These are phyloP conservation scores for Aphyosemion australe DNA, from an alignment of 2,113 vertebrate genomes.

Conservation along the genomic window DNA sequence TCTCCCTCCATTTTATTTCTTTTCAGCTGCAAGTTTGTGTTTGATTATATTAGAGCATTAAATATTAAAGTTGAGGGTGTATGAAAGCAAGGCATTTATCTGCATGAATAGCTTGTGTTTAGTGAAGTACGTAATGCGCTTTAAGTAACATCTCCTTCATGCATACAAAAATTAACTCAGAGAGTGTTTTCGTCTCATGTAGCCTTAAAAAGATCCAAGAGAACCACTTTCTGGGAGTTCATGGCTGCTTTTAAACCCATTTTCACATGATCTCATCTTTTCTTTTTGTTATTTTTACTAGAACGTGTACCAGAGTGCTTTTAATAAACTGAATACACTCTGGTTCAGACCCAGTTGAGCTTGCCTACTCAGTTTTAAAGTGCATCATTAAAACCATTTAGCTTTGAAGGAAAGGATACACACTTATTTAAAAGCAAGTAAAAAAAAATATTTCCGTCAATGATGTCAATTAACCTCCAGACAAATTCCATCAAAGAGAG, in stretches of 20 bases:
- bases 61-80: constrained; percentile 79
- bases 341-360: background rate
- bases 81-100: constrained; percentile 81
- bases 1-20: constrained; percentile 16
- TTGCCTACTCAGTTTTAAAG: constrained; percentile 8
- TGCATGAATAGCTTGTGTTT: constrained; percentile 80
- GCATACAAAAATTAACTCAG: constrained; percentile 77
- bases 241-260: constrained; percentile 32
- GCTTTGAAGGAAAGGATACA: constrained; percentile 38
- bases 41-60: constrained; percentile 80
- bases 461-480: constrained; percentile 71
- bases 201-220: constrained; percentile 39
- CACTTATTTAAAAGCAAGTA: constrained; percentile 57
- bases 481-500: constrained; percentile 62
- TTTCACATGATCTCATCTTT: constrained; percentile 14
- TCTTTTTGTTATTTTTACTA: constrained; percentile 1
- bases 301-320: background rate
- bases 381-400: constrained; percentile 11
- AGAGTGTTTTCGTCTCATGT: constrained; percentile 56
- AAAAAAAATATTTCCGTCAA: constrained; percentile 12
- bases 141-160: constrained; percentile 82
- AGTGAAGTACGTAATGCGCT: constrained; percentile 81
- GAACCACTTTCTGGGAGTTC: constrained; percentile 33
- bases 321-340: constrained; percentile 21
- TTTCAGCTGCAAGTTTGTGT: constrained; percentile 61